Base-by-base conservation (phyloP, 2,797 vertebrate genomes). In the Cebuella pygmaea region DNA sequence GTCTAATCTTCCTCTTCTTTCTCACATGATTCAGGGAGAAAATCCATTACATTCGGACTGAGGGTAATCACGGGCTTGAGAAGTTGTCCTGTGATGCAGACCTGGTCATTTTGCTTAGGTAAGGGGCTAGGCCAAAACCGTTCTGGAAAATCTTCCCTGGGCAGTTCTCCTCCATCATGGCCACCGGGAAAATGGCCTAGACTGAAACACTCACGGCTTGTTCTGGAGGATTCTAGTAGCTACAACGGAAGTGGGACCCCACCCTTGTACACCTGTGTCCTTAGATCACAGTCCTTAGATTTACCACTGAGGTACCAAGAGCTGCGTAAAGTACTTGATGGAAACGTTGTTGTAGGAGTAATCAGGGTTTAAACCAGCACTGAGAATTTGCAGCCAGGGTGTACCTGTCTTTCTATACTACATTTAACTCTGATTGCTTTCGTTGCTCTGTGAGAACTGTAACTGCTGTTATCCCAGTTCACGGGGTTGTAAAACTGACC, bases 51-150 rank as follows among this genome's bases (percentile, higher is more conserved):
- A 99, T 99, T 98, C 99, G 99, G 81, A 99, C 99, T 64, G 99
- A 99, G 98, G 99, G 99, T 33, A 99, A 99, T 76, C 99, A 99
- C 64, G 99, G 99, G 5, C 99, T 99, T 97, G 99, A 99, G 98
- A 99, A 99, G 98, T 97, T 99, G 97, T 99, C 99, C 0, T 99
- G 99, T 98, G 99, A 99, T 90, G 99, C 99, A 84, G 99, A 99
- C 98, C 99, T 99, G 86, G 99, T 99, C 97, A 99, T 99, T 98
- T 98, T 99, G 93, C 98, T 99, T 81, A 99, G 99, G 99, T 99
- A 98, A 97, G 95, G 27, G 4, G 13, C 86, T 67, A 17, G 48
- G 19, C 67, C 48, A 4, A 75, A 22, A 36, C 1, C 17, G 9
- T 89, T 50, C 70, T 85, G n/a, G 50, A 78, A 82, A 96, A 86